Conservation (phyloP, 2,113 vertebrate species). For the Chauna torquata region DNA sequence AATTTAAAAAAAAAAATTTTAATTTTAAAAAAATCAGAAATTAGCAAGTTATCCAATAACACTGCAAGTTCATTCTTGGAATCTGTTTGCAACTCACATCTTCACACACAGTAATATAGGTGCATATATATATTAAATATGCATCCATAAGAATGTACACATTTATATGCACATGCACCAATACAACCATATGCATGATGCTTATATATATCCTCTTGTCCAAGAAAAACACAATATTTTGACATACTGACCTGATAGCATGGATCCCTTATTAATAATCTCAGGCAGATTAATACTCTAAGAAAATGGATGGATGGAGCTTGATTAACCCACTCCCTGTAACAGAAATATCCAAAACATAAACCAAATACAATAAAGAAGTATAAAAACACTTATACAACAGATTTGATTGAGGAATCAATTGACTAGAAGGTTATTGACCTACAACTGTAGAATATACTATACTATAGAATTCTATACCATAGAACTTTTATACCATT, state of each 20-base stretch:
- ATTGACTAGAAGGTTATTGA: not conserved
- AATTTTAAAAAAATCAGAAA: too few species aligned
- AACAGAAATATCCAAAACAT: slow-evolving; percentile 21
- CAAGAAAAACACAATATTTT: not conserved
- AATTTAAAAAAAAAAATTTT: too few species aligned
- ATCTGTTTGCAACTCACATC: not conserved
- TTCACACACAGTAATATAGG: not conserved
- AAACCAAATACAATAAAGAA: not conserved
- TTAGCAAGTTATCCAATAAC: not conserved
- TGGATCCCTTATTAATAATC: slow-evolving; percentile 85
- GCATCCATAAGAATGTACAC: not conserved
- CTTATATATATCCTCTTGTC: not conserved
- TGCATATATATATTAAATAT: accelerated
- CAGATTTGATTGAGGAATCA: not conserved
- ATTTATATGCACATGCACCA: not conserved
- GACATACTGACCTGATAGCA: slow-evolving; percentile 81
- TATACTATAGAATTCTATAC: not conserved
- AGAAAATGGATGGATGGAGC: slow-evolving; percentile 80
- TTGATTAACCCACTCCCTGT: slow-evolving; percentile 83
- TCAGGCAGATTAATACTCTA: slow-evolving; percentile 85
- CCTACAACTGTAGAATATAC: not conserved
- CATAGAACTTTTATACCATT: not conserved
- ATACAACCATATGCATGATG: not conserved
- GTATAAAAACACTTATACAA: not conserved
- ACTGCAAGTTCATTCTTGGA: not conserved